A percentile compares a stretch with the other conserved stretches of the same genome.
phyloP scores from a whole-genome alignment of 2,797 vertebrate species.

The Myotis planiceps region DNA sequence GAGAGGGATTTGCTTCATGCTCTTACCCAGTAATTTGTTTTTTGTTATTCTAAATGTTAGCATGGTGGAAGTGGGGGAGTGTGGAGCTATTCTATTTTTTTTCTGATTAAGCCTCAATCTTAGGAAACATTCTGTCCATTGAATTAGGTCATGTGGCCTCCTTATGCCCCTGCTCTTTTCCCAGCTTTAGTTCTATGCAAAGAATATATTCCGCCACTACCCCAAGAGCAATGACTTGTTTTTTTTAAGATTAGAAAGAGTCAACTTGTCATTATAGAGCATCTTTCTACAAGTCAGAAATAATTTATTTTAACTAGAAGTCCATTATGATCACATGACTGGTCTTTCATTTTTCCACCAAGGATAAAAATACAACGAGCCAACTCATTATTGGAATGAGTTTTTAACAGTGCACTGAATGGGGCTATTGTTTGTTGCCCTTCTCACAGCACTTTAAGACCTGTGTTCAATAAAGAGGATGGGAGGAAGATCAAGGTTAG shows the following conservation, averaged over 20 bases:
- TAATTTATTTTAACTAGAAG: not conserved
- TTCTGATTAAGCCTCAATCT: not conserved
- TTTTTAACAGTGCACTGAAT: not conserved
- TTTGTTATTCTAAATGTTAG: not conserved
- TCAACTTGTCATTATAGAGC: constrained; percentile 35
- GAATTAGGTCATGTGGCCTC: not conserved
- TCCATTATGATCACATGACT: not conserved
- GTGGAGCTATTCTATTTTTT: not conserved
- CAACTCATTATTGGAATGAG: not conserved
- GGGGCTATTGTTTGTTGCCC: not conserved
- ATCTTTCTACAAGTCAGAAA: constrained; percentile 8
- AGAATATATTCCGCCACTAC: not conserved
- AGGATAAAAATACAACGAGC: constrained; percentile 29
- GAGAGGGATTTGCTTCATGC: not conserved
- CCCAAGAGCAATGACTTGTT: not conserved
- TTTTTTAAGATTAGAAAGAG: not conserved
- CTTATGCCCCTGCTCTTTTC: not conserved
- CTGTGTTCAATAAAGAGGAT: not conserved
- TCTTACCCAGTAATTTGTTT: not conserved
- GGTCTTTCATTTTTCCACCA: not conserved
- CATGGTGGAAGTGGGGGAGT: not conserved
- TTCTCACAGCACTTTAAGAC: not conserved
- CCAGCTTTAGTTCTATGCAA: not conserved
- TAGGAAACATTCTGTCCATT: not conserved
- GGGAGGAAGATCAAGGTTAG: not conserved